phyloP scores from a whole-genome alignment of 2,888 invertebrate species.

The Lathronympha strigana region DNA sequence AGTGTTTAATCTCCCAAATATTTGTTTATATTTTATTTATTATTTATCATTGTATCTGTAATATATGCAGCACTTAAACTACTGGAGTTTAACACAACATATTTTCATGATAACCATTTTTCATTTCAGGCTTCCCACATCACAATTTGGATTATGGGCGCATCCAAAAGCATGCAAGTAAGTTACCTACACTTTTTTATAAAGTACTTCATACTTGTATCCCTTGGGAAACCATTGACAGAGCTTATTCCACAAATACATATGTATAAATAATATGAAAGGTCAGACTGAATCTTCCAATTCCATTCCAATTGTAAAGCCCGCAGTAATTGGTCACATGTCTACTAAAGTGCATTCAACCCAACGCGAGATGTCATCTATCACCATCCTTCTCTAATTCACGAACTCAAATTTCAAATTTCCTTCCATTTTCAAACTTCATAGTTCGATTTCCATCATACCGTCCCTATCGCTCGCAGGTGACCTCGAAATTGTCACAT shows the following conservation, averaged over 20 bases:
- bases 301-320: background rate
- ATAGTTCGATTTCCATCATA: conserved; percentile 36
- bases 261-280: background rate
- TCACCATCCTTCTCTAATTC: conserved; percentile 29
- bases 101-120: no score
- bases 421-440: conserved; percentile 38
- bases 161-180: no score
- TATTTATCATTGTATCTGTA: no score
- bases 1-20: no score
- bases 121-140: no score
- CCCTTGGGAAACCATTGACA: no score
- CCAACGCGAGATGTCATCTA: conserved; percentile 16
- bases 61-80: no score
- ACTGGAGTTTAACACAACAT: no score
- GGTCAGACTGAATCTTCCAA: background rate
- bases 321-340: background rate
- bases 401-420: conserved; percentile 37
- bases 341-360: conserved; percentile 38
- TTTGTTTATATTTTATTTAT: no score
- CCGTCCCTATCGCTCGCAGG: conserved; percentile 50
- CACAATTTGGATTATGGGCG: no score
- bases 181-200: no score
- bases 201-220: no score
- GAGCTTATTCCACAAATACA: background rate
- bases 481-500: conserved; percentile 60